Percentiles rank a stretch among this genome's conserved stretches.
phyloP scores from a whole-genome alignment of 2,113 vertebrate genomes.

The Athene cunicularia region DNA sequence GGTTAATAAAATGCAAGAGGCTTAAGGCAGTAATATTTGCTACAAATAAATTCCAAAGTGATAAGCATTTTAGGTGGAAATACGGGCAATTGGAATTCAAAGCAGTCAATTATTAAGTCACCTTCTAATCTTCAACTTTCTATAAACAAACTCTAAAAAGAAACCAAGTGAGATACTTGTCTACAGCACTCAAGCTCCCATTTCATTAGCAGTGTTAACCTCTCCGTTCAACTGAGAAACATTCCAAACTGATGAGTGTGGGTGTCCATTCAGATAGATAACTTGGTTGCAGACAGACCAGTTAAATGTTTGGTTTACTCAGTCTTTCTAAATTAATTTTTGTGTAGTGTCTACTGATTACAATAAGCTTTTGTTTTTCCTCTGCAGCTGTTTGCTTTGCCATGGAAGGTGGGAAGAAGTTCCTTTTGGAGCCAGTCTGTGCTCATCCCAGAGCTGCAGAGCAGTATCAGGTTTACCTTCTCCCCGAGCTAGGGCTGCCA shows the following conservation, averaged over 20 bases:
- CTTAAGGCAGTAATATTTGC: background rate
- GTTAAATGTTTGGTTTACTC: background rate
- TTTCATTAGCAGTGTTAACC: background rate
- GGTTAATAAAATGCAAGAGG: background rate
- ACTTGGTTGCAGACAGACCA: background rate
- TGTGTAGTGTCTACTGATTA: background rate
- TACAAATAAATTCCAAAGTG: background rate
- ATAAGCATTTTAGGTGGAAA: background rate
- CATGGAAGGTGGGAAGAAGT: background rate
- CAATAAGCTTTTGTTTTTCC: background rate
- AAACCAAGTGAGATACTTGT: background rate
- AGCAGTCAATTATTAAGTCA: background rate
- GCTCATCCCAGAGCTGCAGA: background rate
- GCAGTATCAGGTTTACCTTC: background rate
- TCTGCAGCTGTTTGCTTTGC: background rate
- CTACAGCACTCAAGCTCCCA: background rate
- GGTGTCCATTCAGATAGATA: background rate
- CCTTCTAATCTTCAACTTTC: background rate
- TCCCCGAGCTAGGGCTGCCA: background rate
- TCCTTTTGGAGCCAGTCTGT: background rate
- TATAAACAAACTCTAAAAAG: background rate
- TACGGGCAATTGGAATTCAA: background rate
- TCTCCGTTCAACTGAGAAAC: background rate
- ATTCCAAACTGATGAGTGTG: background rate
- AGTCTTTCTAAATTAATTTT: background rate